Evolutionary conservation across 1,140 invertebrate species (phyloP).

Genomic region (Tigriopus japonicus): DNA sequence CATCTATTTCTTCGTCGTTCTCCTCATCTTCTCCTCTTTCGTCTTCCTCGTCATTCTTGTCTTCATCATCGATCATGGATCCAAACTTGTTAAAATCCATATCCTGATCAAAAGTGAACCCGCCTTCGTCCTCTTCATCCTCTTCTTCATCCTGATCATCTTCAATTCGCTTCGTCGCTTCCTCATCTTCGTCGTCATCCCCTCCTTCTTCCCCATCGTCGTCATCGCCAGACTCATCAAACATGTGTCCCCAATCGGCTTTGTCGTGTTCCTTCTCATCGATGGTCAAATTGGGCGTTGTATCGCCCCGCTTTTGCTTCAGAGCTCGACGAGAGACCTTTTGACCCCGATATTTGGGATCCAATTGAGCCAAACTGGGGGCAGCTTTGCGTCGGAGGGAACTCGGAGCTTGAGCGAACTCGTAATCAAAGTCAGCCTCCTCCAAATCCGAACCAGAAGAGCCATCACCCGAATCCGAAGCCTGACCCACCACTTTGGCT

Average conservation of each 20-base stretch:
- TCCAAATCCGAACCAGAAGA: background rate
- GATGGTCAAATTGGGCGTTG: constrained; percentile 1
- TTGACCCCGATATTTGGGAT: constrained; percentile 22
- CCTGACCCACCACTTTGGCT: background rate
- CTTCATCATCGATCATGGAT: constrained; percentile 6
- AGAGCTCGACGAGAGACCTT: constrained; percentile 20
- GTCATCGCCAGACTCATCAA: constrained; percentile 6
- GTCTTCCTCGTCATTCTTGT: constrained; percentile 30
- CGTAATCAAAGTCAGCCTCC: background rate
- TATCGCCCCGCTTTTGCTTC: background rate
- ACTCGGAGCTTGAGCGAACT: background rate
- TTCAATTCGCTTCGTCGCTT: too few relatives aligned
- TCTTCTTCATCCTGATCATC: constrained; percentile 13
- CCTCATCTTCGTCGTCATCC: constrained; percentile 12
- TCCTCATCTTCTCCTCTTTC: constrained; percentile 14
- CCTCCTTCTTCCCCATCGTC: constrained; percentile 9
- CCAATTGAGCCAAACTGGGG: constrained; percentile 19
- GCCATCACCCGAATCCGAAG: background rate
- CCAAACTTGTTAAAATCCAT: background rate
- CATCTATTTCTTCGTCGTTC: constrained; percentile 18
- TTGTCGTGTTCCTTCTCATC: background rate
- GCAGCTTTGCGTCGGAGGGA: constrained; percentile 12
- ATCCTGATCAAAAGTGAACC: constrained; percentile 8
- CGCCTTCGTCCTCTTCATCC: constrained; percentile 7
- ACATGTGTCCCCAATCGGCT: constrained; percentile 14